Percentiles rank a stretch among this genome's conserved stretches.
Conservation (phyloP, 2,797 vertebrate genomes). For the Zonotrichia albicollis region DNA sequence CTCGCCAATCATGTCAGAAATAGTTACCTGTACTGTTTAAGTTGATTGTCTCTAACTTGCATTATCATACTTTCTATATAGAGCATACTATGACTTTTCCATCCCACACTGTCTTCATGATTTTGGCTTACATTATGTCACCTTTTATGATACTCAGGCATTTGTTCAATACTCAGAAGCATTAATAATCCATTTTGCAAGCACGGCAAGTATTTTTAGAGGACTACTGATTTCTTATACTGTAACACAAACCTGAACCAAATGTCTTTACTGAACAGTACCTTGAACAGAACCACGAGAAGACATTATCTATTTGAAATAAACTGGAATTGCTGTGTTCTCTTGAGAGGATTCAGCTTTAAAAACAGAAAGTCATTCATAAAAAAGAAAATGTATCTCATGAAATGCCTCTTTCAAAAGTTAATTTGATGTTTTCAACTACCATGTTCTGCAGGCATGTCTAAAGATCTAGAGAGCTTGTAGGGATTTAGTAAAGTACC, state of each 20-base stretch:
- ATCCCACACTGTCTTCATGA: background rate
- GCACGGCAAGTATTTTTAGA: background rate
- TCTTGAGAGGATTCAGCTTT: background rate
- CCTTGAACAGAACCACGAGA: background rate
- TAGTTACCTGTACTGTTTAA: background rate
- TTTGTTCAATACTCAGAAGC: background rate
- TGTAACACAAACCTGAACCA: background rate
- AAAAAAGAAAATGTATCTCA: background rate
- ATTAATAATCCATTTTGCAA: background rate
- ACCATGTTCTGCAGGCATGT: background rate
- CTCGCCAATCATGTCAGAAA: background rate
- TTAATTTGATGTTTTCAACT: background rate
- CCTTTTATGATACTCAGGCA: background rate
- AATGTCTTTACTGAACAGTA: background rate
- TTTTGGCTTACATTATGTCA: background rate
- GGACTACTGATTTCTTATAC: background rate
- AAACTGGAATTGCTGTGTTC: background rate
- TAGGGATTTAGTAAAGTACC: conserved; percentile 44
- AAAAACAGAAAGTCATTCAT: background rate
- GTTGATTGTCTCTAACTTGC: background rate
- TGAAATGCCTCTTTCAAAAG: background rate
- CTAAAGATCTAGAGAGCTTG: background rate
- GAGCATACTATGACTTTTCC: background rate
- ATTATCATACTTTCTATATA: background rate
- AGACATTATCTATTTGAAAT: background rate